Evolutionary conservation across 2,113 vertebrate species (phyloP), one percentile per base, ranked within the genome.

Genomic region (Cygnus buccinator): DNA sequence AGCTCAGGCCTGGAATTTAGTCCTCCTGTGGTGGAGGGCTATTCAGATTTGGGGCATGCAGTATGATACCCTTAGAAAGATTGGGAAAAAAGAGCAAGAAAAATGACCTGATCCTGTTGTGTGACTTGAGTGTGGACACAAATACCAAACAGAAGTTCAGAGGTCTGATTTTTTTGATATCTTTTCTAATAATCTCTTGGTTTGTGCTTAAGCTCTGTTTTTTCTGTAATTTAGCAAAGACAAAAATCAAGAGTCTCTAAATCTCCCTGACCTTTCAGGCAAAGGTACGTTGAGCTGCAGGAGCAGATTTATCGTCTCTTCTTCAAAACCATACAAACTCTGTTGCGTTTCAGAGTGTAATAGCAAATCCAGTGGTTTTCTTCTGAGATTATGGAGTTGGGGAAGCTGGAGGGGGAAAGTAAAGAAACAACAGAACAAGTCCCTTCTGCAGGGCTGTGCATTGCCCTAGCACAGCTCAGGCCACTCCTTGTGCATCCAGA

Each of bases 81-180:
- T 5, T 55, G 13, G n/a, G 25, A 48, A 39, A 10, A 35, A 26
- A 0, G 17, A 4, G 14, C 3, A 9, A 39, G 22, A 31, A 25
- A 58, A 71, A n/a, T 22, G 5, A 10, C 13, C 14, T 4, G 14
- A 7, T 72, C 1, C 1, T 3, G 0, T 37, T 54, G 4, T 28
- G 23, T 19, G 66, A 13, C 11, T 33, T 52, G 57, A n/a, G 13
- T 11, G 6, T 4, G 25, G 16, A 52, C 25, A 17, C 25, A 20
- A 21, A 7, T 13, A 15, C 20, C 19, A 23, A 52, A 13, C 1
- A 1, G 10, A 13, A 54, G 29, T 67, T 44, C 13, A 21, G 48
- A 26, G 12, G 33, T 50, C 37, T 37, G 77, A 22, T 33, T 41
- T n/a, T 29, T 62, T 28, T 55, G 9, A 2, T 13, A 16, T 12